Conservation (phyloP, 1,140 invertebrate genomes). For the Elymnias hypermnestra region DNA sequence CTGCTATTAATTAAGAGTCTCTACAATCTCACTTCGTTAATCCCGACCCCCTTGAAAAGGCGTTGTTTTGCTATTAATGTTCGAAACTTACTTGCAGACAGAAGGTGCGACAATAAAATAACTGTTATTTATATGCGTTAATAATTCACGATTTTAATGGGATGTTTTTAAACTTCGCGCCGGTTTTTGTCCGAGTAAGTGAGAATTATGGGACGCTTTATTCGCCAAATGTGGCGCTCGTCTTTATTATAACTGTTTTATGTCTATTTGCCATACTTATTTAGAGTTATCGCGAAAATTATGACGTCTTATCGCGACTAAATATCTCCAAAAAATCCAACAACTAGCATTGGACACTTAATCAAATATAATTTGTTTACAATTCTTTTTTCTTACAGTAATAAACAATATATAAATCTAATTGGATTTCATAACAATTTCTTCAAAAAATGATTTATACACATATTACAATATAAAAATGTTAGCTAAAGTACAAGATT, state of each 20-base stretch:
- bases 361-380: no score
- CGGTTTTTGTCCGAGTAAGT: slow-evolving; percentile 10
- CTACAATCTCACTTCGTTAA: slow-evolving; percentile 67
- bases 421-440: no score
- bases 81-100: slow-evolving; percentile 48
- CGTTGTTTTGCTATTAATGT: slow-evolving; percentile 55
- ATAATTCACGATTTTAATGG: slow-evolving; percentile 65
- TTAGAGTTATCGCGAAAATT: background rate
- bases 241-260: slow-evolving; percentile 5
- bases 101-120: slow-evolving; percentile 60
- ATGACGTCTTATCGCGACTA: no score
- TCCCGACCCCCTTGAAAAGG: slow-evolving; percentile 44
- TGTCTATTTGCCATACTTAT: slow-evolving; percentile 3
- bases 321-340: no score
- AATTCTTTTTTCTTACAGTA: no score
- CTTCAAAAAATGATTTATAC: no score
- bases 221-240: background rate
- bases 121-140: slow-evolving; percentile 55
- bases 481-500: no score
- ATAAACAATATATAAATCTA: no score
- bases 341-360: no score
- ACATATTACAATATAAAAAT: no score
- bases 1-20: slow-evolving; percentile 68
- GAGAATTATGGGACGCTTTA: slow-evolving; percentile 10
- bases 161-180: slow-evolving; percentile 14